A percentile compares a stretch with the other conserved stretches of the same genome.
Conservation (phyloP, 2,113 vertebrate genomes). For the Dinomys branickii region DNA sequence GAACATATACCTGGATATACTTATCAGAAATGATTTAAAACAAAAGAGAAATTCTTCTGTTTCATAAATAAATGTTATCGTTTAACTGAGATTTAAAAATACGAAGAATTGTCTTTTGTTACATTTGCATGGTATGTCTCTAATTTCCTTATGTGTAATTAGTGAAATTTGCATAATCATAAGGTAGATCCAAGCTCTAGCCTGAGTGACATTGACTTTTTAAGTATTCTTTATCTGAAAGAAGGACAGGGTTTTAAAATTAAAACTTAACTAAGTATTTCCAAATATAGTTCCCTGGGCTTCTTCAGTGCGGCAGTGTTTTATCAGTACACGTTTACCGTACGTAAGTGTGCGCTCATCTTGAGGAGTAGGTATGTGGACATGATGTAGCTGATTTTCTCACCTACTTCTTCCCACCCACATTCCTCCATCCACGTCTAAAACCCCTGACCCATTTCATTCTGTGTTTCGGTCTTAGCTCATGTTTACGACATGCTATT, state of each 20-base stretch:
- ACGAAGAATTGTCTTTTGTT: not conserved
- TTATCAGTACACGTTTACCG: not conserved
- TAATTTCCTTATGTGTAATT: not conserved
- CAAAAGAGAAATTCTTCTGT: not conserved
- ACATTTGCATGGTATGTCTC: not conserved
- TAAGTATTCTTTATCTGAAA: not conserved
- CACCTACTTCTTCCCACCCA: not conserved
- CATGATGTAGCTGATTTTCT: not conserved
- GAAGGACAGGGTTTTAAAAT: not conserved
- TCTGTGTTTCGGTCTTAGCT: not conserved
- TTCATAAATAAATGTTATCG: not conserved
- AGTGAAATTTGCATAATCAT: not conserved
- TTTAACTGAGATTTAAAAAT: not conserved
- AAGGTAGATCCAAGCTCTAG: not conserved
- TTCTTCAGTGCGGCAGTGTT: not conserved
- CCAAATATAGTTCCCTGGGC: not conserved
- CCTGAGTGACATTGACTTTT: not conserved
- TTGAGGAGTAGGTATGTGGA: not conserved
- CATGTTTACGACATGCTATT: not conserved
- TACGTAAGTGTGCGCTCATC: not conserved
- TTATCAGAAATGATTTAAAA: not conserved
- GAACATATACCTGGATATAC: not conserved
- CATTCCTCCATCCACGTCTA: not conserved
- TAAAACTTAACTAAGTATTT: conserved; percentile 20
- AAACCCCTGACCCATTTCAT: not conserved